Evolutionary conservation across 1,140 invertebrate species (phyloP).

Genomic region (Venustaconcha ellipsiformis): DNA sequence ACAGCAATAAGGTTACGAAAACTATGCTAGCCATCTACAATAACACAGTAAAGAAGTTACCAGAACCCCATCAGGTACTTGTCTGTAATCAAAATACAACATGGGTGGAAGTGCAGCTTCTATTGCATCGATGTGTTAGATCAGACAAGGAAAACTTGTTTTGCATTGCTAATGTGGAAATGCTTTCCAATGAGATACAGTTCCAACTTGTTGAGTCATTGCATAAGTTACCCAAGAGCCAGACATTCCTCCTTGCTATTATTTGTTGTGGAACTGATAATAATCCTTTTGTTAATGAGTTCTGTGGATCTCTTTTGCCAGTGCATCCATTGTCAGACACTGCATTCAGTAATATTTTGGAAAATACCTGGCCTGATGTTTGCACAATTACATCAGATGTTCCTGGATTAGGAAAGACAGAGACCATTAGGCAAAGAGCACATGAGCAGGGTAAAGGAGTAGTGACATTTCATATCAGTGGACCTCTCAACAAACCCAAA

Average conservation of each 20-base stretch:
- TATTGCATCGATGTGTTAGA: constrained; percentile 28
- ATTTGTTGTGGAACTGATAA: constrained; percentile 30
- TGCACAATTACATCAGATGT: constrained; percentile 30
- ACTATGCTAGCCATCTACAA: constrained; percentile 36
- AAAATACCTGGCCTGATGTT: constrained; percentile 14
- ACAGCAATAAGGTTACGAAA: constrained; percentile 23
- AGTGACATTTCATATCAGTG: constrained; percentile 36
- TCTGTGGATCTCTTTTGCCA: neutral
- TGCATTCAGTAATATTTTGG: constrained; percentile 11
- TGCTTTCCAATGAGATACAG: constrained; percentile 26
- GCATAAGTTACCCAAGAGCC: neutral
- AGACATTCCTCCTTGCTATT: constrained; percentile 18
- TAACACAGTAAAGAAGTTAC: constrained; percentile 34
- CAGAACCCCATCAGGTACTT: constrained; percentile 37
- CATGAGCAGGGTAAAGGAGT: neutral
- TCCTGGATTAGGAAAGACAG: constrained; percentile 39
- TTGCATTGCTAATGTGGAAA: constrained; percentile 41
- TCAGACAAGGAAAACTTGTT: constrained; percentile 9
- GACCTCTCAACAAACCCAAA: neutral
- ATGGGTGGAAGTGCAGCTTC: constrained; percentile 34
- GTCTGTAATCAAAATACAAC: constrained; percentile 33
- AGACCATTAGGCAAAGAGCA: constrained; percentile 15
- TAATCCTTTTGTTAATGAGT: constrained; percentile 34
- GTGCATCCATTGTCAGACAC: constrained; percentile 19
- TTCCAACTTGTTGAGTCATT: constrained; percentile 26